phyloP scores from a whole-genome alignment of 2,797 vertebrate genomes.

The Pelodytes ibericus region DNA sequence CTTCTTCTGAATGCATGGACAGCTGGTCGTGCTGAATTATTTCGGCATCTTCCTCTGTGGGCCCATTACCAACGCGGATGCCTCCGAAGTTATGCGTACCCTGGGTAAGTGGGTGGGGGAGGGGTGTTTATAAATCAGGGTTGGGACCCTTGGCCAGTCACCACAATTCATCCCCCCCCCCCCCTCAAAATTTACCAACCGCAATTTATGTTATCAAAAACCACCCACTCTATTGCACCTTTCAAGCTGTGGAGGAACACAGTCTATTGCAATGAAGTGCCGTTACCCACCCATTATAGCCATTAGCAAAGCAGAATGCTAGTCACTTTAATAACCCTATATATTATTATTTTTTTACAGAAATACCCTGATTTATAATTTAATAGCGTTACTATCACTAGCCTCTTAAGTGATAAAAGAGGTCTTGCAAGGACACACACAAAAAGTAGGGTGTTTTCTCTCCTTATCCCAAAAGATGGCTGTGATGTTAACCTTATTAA shows the following conservation, averaged over 20 bases:
- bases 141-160: conserved; percentile 45
- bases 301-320: neutral
- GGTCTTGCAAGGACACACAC: neutral
- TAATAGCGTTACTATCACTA: conserved; percentile 43
- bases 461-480: conserved; percentile 33
- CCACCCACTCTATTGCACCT: neutral
- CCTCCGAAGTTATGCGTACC: conserved; percentile 94
- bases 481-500: conserved; percentile 49
- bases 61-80: conserved; percentile 93
- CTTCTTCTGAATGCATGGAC: conserved; percentile 88
- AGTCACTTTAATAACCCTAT: neutral
- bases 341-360: conserved; percentile 5
- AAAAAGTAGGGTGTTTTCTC: neutral
- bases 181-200: conserved; percentile 17
- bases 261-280: neutral
- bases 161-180: conserved; percentile 26
- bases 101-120: conserved; percentile 72
- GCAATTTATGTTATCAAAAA: conserved; percentile 1
- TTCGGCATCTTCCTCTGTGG: conserved; percentile 95
- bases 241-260: neutral
- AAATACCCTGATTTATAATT: conserved; percentile 55
- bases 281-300: neutral
- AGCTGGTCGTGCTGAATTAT: conserved; percentile 98
- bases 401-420: conserved; percentile 26
- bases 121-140: conserved; percentile 61